Conservation (phyloP, 2,113 vertebrate species). For the Indicator indicator region DNA sequence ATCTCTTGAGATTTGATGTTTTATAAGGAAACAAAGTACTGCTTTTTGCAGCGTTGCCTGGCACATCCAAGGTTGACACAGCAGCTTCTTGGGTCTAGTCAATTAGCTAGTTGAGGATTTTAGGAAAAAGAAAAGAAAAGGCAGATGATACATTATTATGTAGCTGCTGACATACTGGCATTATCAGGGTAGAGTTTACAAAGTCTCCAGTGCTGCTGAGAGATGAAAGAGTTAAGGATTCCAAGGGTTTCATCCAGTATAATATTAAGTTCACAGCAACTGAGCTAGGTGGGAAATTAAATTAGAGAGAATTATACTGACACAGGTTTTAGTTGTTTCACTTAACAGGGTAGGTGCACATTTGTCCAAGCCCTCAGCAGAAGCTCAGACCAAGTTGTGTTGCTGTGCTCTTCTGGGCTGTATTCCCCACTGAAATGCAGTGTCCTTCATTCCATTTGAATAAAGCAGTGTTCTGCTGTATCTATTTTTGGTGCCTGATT, state of each 20-base stretch:
- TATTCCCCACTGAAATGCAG: background rate
- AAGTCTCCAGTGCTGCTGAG: background rate
- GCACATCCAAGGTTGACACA: background rate
- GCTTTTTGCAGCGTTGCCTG: background rate
- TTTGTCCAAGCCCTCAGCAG: background rate
- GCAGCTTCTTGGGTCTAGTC: background rate
- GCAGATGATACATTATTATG: background rate
- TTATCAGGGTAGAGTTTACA: background rate
- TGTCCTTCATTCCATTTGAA: background rate
- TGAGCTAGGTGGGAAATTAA: background rate
- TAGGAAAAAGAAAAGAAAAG: background rate
- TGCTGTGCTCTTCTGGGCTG: background rate
- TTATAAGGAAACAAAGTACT: background rate
- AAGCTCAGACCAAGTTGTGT: background rate
- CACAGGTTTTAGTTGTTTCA: background rate
- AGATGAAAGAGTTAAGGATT: conserved; percentile 1
- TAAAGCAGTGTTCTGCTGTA: background rate
- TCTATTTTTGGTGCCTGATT: background rate
- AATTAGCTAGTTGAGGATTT: background rate
- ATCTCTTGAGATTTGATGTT: background rate
- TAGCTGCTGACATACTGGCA: background rate
- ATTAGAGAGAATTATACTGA: background rate
- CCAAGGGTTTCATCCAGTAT: background rate
- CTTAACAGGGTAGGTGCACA: background rate
- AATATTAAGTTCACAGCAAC: background rate